These are phyloP conservation scores for Drosophila fulvimacula DNA, from an alignment of 2,888 invertebrate species.

Conservation along the genomic window DNA sequence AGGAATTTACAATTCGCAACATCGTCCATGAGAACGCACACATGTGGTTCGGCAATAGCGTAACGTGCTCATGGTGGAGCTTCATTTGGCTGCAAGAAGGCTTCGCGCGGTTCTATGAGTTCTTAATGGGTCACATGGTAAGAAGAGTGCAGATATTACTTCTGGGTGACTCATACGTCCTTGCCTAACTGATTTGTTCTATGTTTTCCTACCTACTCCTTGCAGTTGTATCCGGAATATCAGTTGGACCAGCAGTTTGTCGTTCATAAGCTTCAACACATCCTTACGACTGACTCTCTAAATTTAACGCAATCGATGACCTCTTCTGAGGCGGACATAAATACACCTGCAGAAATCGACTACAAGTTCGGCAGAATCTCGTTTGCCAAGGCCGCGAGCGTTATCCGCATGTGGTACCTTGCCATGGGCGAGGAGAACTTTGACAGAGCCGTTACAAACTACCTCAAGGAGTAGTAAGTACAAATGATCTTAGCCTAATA, in stretches of 20 bases:
- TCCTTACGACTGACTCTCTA: conserved; percentile 87
- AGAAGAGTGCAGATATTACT: background rate
- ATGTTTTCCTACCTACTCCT: too few relatives aligned
- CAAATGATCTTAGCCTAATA: background rate
- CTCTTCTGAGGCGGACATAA: conserved; percentile 84
- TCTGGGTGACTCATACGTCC: background rate
- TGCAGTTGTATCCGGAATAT: conserved; percentile 88
- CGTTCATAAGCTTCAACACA: conserved; percentile 88
- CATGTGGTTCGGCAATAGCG: conserved; percentile 88
- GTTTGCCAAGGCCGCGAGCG: conserved; percentile 88
- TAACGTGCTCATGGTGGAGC: conserved; percentile 86
- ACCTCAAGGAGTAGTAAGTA: conserved; percentile 85
- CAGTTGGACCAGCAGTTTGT: conserved; percentile 89
- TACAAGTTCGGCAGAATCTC: conserved; percentile 87
- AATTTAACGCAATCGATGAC: conserved; percentile 87
- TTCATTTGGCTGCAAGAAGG: conserved; percentile 88
- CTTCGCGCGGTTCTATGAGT: conserved; percentile 90
- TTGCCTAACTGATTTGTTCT: background rate
- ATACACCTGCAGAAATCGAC: conserved; percentile 86
- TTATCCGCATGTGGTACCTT: conserved; percentile 89
- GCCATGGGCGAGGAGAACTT: conserved; percentile 86
- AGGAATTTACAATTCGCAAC: conserved; percentile 86
- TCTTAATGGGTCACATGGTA: conserved; percentile 85
- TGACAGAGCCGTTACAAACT: conserved; percentile 86
- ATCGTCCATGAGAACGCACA: conserved; percentile 86